phyloP scores from a whole-genome alignment of 2,888 invertebrate genomes.

The Invenusta paracnida region DNA sequence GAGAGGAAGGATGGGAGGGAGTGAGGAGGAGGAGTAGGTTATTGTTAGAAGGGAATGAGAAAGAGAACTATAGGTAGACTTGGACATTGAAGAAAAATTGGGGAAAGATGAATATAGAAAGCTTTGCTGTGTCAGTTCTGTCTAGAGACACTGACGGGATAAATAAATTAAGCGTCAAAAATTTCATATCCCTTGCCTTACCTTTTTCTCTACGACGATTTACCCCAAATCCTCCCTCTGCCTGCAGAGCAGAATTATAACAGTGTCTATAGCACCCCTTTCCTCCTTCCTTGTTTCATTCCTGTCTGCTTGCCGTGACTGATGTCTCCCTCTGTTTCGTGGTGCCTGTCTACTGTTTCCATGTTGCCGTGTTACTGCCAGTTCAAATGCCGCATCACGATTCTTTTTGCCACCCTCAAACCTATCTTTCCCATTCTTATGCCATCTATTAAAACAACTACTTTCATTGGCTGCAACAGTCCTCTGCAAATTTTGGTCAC shows the following conservation, averaged over 20 bases:
- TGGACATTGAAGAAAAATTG: background rate
- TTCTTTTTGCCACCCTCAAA: background rate
- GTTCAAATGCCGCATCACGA: background rate
- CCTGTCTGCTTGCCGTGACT: background rate
- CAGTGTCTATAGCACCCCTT: too few species aligned
- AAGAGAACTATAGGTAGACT: too few species aligned
- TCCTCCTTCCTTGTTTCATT: background rate
- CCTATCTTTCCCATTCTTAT: background rate
- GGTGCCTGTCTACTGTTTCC: background rate
- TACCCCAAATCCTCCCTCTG: too few species aligned
- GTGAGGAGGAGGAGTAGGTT: too few species aligned
- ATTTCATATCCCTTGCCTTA: background rate
- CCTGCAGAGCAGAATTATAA: too few species aligned
- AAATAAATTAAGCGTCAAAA: constrained; percentile 24
- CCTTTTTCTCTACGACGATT: background rate
- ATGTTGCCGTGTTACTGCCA: background rate
- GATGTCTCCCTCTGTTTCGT: background rate
- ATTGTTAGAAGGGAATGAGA: too few species aligned
- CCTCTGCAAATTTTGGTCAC: constrained; percentile 9
- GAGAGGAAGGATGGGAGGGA: too few species aligned
- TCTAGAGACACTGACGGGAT: constrained; percentile 21
- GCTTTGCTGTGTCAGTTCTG: background rate
- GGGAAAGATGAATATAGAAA: background rate
- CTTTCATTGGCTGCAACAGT: constrained; percentile 21
- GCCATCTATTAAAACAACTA: background rate